These are phyloP conservation scores for Muschampia plurimacula DNA, from an alignment of 2,888 invertebrate genomes.

Conservation along the genomic window DNA sequence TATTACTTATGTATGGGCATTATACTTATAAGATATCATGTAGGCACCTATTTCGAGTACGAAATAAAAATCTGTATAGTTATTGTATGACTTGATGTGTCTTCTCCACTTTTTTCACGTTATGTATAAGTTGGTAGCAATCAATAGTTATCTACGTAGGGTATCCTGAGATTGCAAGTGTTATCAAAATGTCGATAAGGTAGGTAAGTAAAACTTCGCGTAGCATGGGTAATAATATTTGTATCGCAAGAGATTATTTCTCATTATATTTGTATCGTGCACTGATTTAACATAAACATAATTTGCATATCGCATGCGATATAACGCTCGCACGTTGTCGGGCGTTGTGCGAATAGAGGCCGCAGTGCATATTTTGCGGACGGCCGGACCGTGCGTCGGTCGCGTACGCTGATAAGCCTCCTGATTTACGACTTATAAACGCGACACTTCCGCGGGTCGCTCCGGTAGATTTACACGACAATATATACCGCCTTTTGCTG, in stretches of 20 bases:
- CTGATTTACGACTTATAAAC: constrained; percentile 80
- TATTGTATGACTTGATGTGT: too few relatives aligned
- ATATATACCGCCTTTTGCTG: constrained; percentile 44
- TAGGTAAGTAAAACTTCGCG: constrained; percentile 14
- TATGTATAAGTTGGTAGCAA: not conserved
- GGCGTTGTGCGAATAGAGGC: constrained; percentile 27
- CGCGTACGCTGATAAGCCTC: constrained; percentile 73
- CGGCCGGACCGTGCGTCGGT: constrained; percentile 54
- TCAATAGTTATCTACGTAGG: not conserved
- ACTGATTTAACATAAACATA: constrained; percentile 27
- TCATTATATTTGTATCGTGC: constrained; percentile 18
- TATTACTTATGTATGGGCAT: too few relatives aligned
- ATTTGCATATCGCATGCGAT: constrained; percentile 46
- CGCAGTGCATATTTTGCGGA: constrained; percentile 68
- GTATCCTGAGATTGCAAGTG: not conserved
- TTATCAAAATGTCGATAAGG: not conserved
- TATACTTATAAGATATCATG: too few relatives aligned
- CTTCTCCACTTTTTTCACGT: not conserved
- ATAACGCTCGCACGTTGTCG: constrained; percentile 31
- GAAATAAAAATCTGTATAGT: too few relatives aligned
- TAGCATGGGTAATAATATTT: not conserved
- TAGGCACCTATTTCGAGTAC: too few relatives aligned
- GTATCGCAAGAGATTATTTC: constrained; percentile 5
- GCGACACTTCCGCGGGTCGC: constrained; percentile 74
- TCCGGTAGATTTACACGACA: constrained; percentile 61